These are phyloP conservation scores for Clistopyga incitator DNA, from an alignment of 2,888 invertebrate species.

Conservation along the genomic window DNA sequence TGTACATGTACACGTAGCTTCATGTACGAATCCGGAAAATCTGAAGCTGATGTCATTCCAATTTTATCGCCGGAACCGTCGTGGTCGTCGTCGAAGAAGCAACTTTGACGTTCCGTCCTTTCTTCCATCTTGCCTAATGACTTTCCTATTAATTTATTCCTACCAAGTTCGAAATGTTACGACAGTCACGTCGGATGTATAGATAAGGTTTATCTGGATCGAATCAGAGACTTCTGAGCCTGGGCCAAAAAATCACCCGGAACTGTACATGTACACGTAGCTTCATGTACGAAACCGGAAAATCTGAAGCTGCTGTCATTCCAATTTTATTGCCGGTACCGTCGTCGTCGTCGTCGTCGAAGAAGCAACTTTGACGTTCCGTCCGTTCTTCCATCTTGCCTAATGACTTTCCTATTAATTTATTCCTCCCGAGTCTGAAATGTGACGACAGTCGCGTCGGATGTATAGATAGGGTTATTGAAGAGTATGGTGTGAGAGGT, in stretches of 20 bases:
- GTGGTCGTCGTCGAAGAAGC: constrained; percentile 48
- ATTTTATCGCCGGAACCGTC: constrained; percentile 13
- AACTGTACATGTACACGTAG: too few relatives aligned
- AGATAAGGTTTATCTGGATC: constrained; percentile 63
- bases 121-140: constrained; percentile 59
- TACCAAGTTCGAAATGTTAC: constrained; percentile 56
- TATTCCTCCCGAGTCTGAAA: constrained; percentile 62
- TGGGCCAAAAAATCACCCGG: too few relatives aligned
- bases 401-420: constrained; percentile 66
- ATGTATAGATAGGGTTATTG: constrained; percentile 60
- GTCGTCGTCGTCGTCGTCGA: background rate
- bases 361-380: constrained; percentile 58
- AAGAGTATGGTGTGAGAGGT: constrained; percentile 46
- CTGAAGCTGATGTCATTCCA: constrained; percentile 13
- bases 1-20: constrained; percentile 21
- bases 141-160: constrained; percentile 66
- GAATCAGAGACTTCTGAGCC: too few relatives aligned
- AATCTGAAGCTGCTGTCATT: constrained; percentile 27
- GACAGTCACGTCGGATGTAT: constrained; percentile 59
- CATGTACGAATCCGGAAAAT: constrained; percentile 37
- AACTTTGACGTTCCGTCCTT: constrained; percentile 52
- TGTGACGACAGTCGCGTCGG: constrained; percentile 57
- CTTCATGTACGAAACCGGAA: constrained; percentile 22
- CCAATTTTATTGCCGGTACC: constrained; percentile 14
- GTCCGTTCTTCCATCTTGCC: constrained; percentile 51